Evolutionary conservation across 2,797 vertebrate species (phyloP).

Genomic region (Simalia tracyae): DNA sequence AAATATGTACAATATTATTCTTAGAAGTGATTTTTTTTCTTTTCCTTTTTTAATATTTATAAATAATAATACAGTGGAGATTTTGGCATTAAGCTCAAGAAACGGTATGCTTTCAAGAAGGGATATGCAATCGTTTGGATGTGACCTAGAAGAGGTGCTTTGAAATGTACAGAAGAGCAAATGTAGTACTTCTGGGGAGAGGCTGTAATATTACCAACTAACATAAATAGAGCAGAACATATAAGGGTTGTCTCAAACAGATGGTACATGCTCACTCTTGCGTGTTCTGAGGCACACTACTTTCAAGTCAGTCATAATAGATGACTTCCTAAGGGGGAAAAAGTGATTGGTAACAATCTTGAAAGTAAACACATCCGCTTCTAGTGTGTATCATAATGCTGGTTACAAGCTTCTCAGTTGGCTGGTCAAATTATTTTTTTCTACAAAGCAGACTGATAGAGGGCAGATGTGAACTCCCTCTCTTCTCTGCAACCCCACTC

Average conservation of each 20-base stretch:
- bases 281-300: background rate
- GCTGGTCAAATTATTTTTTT: background rate
- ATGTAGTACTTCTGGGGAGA: background rate
- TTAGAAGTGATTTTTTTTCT: too few species aligned
- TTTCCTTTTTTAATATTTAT: too few species aligned
- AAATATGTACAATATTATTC: too few species aligned
- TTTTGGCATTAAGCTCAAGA: background rate
- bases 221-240: background rate
- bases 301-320: background rate
- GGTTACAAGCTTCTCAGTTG: background rate
- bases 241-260: background rate
- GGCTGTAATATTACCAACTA: background rate
- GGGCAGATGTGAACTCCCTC: background rate
- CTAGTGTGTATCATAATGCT: background rate
- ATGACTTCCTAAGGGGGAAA: background rate
- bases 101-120: background rate
- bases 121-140: background rate
- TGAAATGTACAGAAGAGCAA: background rate
- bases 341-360: background rate
- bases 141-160: background rate
- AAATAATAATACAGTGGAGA: too few species aligned
- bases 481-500: background rate
- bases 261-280: background rate
- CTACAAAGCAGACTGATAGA: background rate
- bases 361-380: background rate